phyloP scores from a whole-genome alignment of 2,888 invertebrate genomes.

The Phania funesta region DNA sequence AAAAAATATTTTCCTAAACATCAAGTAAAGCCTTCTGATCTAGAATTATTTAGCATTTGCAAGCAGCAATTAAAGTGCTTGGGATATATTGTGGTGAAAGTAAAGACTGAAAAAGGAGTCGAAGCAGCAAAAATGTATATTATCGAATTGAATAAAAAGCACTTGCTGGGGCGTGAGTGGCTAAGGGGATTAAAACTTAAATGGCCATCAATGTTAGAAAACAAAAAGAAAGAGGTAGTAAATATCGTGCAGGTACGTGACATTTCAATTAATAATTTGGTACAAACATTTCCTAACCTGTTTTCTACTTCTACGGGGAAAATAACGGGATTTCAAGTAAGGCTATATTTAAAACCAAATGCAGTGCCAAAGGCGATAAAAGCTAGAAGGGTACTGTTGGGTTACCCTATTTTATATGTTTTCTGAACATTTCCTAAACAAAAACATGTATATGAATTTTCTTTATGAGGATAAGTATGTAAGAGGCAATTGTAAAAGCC shows the following conservation, averaged over 20 bases:
- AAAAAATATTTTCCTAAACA: conserved; percentile 24
- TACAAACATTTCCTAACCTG: conserved; percentile 13
- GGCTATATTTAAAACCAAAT: neutral
- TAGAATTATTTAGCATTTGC: conserved; percentile 7
- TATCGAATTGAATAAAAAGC: conserved; percentile 39
- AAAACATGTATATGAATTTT: too few relatives aligned
- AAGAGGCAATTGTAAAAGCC: too few relatives aligned
- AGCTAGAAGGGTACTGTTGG: too few relatives aligned
- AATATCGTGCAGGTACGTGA: neutral
- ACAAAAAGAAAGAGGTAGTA: neutral
- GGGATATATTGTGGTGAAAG: conserved; percentile 5
- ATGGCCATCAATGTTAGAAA: conserved; percentile 5
- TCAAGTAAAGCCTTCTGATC: conserved; percentile 16
- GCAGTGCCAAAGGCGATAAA: neutral
- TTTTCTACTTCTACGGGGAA: neutral
- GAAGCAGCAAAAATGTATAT: conserved; percentile 47
- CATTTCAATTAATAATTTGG: neutral
- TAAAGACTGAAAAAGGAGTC: neutral
- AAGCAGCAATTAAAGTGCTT: neutral
- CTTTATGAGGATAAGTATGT: too few relatives aligned
- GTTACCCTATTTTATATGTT: too few relatives aligned
- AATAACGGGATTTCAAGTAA: neutral
- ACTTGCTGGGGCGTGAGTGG: conserved; percentile 59
- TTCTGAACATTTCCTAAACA: too few relatives aligned
- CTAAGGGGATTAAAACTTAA: conserved; percentile 23